Evolutionary conservation across 2,888 invertebrate species (phyloP), one percentile per base, ranked within the genome.

Genomic region (Diabrotica balteata): DNA sequence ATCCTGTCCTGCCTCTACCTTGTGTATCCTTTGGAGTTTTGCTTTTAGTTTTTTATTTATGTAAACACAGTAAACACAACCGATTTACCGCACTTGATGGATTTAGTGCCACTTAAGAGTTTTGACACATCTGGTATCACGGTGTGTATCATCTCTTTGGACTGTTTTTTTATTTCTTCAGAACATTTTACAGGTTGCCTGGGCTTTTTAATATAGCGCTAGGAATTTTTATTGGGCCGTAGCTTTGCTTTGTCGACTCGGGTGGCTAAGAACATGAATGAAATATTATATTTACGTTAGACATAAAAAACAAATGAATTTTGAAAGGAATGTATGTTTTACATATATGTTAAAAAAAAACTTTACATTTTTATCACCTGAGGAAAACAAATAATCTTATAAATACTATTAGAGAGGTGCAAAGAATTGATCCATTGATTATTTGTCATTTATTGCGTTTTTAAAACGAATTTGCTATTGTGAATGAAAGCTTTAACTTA

Each of bases 81-180:
- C 50, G 63, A 60, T 67, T 63, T 57, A 43, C 63, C 63, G 51
- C 51, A 57, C 55, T 17, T 60, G 63, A 68, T 64, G 55, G 68
- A 68, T 68, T 60, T 68, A 68, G 59, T 63, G 60, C 63, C 68
- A 64, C 68, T 68, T 68, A 57, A 64, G 10, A 22, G 64, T 68
- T 63, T 63, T 60, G 68, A 68, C 68, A 64, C 68, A 68, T 68
- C 68, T 68, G 68, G 68, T 57, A 55, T 64, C 64, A 55, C 62
- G 49, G 62, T 54, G 52, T 60, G 63, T 55, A 61, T 57, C 60
- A 61, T 61, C 43, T 59, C 49, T 55, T 61, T 57, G 59, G 49
- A 22, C 43, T 60, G 43, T 47, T 55, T 66, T 17, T 66, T 66
- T 50, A 55, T 58, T 55, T 50, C 47, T 54, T 54, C 49, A 8